Evolutionary conservation across 2,888 invertebrate genomes (phyloP), one percentile per base, ranked within the genome.

Genomic region (Prionchulus punctatus): DNA sequence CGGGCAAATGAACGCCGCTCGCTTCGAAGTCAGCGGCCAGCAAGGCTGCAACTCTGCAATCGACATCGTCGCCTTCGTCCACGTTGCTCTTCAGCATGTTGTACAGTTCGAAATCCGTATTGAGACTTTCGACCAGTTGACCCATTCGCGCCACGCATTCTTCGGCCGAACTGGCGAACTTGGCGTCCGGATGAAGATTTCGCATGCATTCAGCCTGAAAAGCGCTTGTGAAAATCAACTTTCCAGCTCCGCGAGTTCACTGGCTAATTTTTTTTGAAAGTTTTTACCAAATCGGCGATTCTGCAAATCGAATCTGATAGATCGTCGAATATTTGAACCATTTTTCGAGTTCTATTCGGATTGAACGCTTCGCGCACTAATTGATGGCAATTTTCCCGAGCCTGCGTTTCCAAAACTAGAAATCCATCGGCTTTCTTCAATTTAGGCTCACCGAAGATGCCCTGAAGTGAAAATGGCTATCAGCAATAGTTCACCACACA

Each of bases 1-100:
- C 84, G 7, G 82, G 80, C 58, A 98, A 76, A 71, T 98, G 94
- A 59, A 99, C 96, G 1, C 96, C 98, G 70, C 88, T 86, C 71
- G 92, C 91, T 70, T 98, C 92, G 73, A 98, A 98, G 73, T 98
- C 96, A 70, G 90, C 88, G 3, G 94, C 76, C 72, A 98, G 94
- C 49, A 98, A 75, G 64, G 83, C 79, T 0, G 86, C 83, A 0
- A 96, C 85, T 69, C 91, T 85, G 57, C 81, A 75, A 70, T 98
- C 96, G 0, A 86, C 82, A 0, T 80, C 79, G 67, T 74, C 72
- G 7, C 78, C 80, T 36, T 77, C 72, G 30, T 77, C 59, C 43
- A 77, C 73, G 64, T 56, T 48, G 57, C 79, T 70, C 55, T 80
- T 79, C 55, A 98, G 73, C 0, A 84, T 81, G 63, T 82, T 77